These are phyloP conservation scores for Lepus timidus DNA, from an alignment of 2,113 vertebrate genomes.

Conservation along the genomic window DNA sequence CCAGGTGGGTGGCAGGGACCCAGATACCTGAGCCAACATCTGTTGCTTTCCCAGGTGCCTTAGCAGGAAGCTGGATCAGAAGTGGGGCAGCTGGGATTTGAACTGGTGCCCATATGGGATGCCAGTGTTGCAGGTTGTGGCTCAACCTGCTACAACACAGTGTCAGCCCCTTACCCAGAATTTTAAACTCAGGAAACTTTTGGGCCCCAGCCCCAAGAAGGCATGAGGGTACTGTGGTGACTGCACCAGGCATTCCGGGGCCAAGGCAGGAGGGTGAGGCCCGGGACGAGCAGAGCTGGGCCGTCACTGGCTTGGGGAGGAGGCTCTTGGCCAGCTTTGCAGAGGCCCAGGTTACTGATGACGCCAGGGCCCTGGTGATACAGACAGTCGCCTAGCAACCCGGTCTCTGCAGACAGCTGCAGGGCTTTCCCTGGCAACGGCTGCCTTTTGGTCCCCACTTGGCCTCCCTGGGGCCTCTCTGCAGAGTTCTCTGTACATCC, in stretches of 20 bases:
- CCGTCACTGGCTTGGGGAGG: slow-evolving; percentile 17
- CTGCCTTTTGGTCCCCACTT: slow-evolving; percentile 78
- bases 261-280: neutral
- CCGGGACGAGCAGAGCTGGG: neutral
- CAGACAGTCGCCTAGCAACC: slow-evolving; percentile 84
- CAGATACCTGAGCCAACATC: too few species aligned
- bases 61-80: too few species aligned
- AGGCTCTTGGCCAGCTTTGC: neutral
- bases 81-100: too few species aligned
- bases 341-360: slow-evolving; percentile 69
- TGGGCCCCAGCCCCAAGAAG: neutral
- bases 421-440: slow-evolving; percentile 88
- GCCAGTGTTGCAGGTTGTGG: too few species aligned
- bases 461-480: slow-evolving; percentile 59
- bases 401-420: slow-evolving; percentile 75
- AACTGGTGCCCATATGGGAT: too few species aligned
- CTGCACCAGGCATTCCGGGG: neutral
- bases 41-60: too few species aligned
- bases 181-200: slow-evolving; percentile 10
- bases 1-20: too few species aligned
- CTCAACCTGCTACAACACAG: too few species aligned
- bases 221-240: neutral
- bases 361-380: slow-evolving; percentile 66
- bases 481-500: slow-evolving; percentile 3
- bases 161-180: neutral